Base-by-base conservation (phyloP, 2,113 vertebrate species). In the Chrysochloris asiatica region DNA sequence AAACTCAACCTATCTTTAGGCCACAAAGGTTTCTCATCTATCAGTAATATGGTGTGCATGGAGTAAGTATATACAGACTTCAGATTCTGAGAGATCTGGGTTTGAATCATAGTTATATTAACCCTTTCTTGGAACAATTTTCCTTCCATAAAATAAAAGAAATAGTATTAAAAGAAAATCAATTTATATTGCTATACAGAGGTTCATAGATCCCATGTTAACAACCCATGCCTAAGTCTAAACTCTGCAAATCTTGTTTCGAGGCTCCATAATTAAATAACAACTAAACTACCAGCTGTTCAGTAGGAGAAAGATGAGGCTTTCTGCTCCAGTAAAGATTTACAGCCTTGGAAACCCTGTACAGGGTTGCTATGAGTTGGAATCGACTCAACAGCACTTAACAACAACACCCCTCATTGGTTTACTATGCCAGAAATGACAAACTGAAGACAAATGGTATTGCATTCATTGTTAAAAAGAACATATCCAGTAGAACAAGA, bases 91-190 rank as follows among this genome's bases (percentile, higher is more conserved):
- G 59, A 90, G 26, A 86, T 52, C n/a, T 67, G 11, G 24, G 52
- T 38, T 36, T 93, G 78, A 89, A 72, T 69, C 19, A 28, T 47
- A 77, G 7, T 47, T 88, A 63, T 50, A 21, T 0, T 75, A 13
- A 72, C 54, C 22, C 36, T 77, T 92, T 89, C 5, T 65, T 36
- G 76, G 41, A 93, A 93, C 79, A 43, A 91, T 38, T 87, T 94
- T 78, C 73, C 2, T 63, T 21, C 13, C 45, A 93, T 38, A 85
- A 83, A 90, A 88, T 19, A 86, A 61, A 78, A 88, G 33, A 28
- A 0, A 19, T 26, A 76, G 9, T 7, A 59, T 75, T 61, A 71
- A 75, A 92, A 83, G 17, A 7, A 91, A 93, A 67, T 3, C 76
- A 92, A 77, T 54, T 67, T 71, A 26, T 43, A 43, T 41, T 72